Percentiles rank a stretch among this genome's conserved stretches.
phyloP scores from a whole-genome alignment of 2,797 vertebrate genomes.

The Harpagifer antarcticus region DNA sequence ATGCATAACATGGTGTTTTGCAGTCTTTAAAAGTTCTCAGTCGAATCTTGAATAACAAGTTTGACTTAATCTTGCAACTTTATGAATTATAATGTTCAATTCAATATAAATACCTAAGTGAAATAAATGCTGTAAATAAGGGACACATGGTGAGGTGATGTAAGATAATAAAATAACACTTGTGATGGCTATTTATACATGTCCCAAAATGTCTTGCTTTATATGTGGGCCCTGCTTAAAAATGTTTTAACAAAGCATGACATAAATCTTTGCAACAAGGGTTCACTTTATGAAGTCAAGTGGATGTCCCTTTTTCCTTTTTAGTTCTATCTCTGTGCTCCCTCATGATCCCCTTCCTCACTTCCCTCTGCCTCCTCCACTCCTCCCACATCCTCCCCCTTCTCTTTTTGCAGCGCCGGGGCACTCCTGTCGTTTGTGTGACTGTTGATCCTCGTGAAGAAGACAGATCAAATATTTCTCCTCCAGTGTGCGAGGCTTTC shows the following conservation, averaged over 20 bases:
- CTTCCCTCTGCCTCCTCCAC: slow-evolving; percentile 33
- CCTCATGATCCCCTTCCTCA: slow-evolving; percentile 44
- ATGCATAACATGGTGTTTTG: background rate
- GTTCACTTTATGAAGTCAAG: slow-evolving; percentile 39
- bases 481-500: slow-evolving; percentile 81
- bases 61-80: background rate
- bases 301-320: slow-evolving; percentile 32
- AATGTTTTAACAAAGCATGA: slow-evolving; percentile 1
- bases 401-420: slow-evolving; percentile 21
- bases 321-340: slow-evolving; percentile 21
- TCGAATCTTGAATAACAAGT: background rate
- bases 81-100: background rate
- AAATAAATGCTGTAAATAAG: background rate
- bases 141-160: too few relatives aligned
- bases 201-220: too few relatives aligned
- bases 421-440: slow-evolving; percentile 73
- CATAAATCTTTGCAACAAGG: background rate
- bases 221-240: background rate
- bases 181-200: too few relatives aligned
- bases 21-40: background rate
- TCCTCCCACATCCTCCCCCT: slow-evolving; percentile 45
- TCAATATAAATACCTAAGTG: background rate
- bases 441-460: slow-evolving; percentile 87
- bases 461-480: slow-evolving; percentile 89
- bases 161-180: too few relatives aligned